Conservation (phyloP, 2,797 vertebrate species). For the Acestrorhynchus altus region DNA sequence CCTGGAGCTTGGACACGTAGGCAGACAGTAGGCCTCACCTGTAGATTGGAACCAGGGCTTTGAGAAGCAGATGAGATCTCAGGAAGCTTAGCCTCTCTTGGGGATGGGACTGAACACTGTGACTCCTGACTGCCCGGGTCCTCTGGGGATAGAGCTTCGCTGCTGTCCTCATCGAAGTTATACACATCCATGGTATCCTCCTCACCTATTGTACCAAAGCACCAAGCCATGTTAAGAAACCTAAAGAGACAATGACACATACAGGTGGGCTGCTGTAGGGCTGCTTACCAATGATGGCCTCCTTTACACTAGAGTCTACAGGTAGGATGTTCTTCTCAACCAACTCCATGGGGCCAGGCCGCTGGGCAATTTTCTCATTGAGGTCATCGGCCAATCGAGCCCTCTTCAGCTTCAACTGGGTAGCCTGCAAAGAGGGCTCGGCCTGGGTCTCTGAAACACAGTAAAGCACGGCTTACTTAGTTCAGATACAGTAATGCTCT, state of each 20-base stretch:
- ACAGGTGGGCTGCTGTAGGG: background rate
- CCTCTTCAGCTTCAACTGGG: conserved; percentile 95
- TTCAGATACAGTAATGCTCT: background rate
- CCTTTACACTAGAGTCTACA: conserved; percentile 85
- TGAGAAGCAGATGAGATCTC: conserved; percentile 76
- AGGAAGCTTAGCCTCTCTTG: conserved; percentile 78
- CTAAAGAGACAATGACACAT: background rate
- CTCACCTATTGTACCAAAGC: conserved; percentile 71
- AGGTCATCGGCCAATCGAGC: conserved; percentile 91
- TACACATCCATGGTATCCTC: conserved; percentile 83
- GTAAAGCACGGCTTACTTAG: background rate
- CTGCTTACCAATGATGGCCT: conserved; percentile 82
- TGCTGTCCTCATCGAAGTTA: conserved; percentile 93
- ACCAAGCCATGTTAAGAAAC: background rate
- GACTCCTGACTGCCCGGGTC: conserved; percentile 87
- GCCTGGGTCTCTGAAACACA: conserved; percentile 87
- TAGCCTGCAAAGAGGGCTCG: conserved; percentile 91
- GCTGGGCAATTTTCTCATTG: conserved; percentile 93
- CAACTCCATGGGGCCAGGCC: conserved; percentile 95
- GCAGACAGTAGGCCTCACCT: conserved; percentile 81
- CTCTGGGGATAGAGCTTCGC: conserved; percentile 87
- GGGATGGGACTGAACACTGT: conserved; percentile 83
- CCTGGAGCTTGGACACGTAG: background rate
- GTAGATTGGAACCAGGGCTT: conserved; percentile 71
- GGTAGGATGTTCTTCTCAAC: conserved; percentile 97